Conservation (phyloP, 2,888 invertebrate species). For the Microlaimidae sp. region DNA sequence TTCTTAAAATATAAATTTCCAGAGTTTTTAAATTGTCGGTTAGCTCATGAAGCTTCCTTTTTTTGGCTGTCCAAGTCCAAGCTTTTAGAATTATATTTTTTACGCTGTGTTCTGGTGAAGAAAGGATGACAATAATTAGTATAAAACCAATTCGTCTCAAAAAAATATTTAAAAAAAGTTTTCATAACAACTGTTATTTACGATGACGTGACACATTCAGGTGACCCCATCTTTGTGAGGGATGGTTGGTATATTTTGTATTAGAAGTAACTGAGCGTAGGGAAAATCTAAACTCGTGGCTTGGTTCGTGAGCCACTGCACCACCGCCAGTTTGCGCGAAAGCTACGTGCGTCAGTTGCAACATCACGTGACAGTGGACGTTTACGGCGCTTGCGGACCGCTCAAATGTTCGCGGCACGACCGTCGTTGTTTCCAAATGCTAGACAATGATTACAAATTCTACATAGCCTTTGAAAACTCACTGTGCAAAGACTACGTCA, state of each 20-base stretch:
- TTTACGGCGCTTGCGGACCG: slow-evolving; percentile 2
- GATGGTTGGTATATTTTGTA: neutral
- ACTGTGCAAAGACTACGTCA: slow-evolving; percentile 84
- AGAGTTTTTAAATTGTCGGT: too few relatives aligned
- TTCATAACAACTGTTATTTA: too few relatives aligned
- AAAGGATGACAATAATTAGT: too few relatives aligned
- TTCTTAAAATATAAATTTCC: too few relatives aligned
- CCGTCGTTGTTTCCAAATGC: slow-evolving; percentile 58
- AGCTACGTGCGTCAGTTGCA: neutral
- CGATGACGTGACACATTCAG: too few relatives aligned
- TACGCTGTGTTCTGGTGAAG: too few relatives aligned
- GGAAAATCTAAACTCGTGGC: neutral
- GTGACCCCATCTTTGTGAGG: too few relatives aligned
- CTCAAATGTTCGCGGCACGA: neutral
- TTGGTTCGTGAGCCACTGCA: slow-evolving; percentile 6
- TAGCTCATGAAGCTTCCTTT: too few relatives aligned
- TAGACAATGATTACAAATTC: slow-evolving; percentile 82
- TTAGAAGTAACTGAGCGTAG: neutral
- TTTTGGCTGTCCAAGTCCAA: too few relatives aligned
- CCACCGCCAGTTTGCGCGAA: neutral
- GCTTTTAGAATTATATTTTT: too few relatives aligned
- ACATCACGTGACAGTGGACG: neutral
- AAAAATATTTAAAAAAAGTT: too few relatives aligned
- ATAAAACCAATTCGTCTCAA: too few relatives aligned
- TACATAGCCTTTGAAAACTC: slow-evolving; percentile 93